Evolutionary conservation across 2,888 invertebrate genomes (phyloP).

Genomic region (Stramonita haemastoma): DNA sequence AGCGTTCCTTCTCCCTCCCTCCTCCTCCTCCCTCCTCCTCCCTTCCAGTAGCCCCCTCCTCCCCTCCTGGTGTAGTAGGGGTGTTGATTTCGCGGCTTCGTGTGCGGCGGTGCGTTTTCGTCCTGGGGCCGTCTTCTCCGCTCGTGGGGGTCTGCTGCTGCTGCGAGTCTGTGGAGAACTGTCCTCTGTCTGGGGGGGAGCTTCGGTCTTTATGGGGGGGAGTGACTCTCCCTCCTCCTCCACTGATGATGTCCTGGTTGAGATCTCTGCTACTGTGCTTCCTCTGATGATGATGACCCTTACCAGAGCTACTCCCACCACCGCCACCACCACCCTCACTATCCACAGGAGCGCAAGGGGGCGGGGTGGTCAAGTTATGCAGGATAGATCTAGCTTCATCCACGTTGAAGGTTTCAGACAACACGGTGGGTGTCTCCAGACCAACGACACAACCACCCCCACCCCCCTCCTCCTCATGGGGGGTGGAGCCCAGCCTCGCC

Average conservation of each 20-base stretch:
- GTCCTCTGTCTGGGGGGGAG: slow-evolving; percentile 21
- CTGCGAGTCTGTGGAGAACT: neutral
- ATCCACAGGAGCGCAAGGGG: neutral
- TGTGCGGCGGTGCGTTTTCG: slow-evolving; percentile 51
- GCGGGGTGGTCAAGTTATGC: slow-evolving; percentile 15
- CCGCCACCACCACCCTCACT: neutral
- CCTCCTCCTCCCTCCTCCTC: slow-evolving; percentile 37
- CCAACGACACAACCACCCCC: too few relatives aligned
- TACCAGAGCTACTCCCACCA: slow-evolving; percentile 44
- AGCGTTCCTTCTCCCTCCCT: slow-evolving; percentile 10
- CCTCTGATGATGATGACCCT: slow-evolving; percentile 51
- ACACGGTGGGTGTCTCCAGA: slow-evolving; percentile 33
- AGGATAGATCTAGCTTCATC: slow-evolving; percentile 63
- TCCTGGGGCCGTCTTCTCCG: slow-evolving; percentile 42
- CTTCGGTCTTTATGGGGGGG: slow-evolving; percentile 18
- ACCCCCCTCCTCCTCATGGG: neutral
- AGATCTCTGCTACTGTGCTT: slow-evolving; percentile 60
- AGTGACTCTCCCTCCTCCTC: too few relatives aligned
- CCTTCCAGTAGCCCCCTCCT: slow-evolving; percentile 47
- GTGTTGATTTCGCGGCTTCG: slow-evolving; percentile 56
- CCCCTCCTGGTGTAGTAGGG: slow-evolving; percentile 16
- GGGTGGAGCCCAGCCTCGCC: neutral
- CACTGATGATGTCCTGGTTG: slow-evolving; percentile 27
- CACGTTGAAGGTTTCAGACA: slow-evolving; percentile 67
- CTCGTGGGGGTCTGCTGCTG: neutral